Percentiles rank a stretch among this genome's conserved stretches.
Conservation (phyloP, 2,113 vertebrate species). For the Leptosomus discolor region DNA sequence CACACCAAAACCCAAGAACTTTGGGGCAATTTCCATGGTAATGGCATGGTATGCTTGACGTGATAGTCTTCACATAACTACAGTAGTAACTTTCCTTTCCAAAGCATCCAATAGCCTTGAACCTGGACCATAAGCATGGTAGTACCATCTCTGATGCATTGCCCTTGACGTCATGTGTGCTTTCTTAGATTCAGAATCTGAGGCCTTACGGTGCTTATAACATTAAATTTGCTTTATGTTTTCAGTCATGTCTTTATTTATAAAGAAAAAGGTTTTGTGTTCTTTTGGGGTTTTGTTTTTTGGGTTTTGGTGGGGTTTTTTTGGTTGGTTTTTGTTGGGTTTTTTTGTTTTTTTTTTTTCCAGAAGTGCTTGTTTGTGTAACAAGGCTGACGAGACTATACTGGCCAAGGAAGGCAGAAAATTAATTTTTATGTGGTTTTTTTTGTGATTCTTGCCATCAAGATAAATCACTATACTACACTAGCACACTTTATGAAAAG, state of each 20-base stretch:
- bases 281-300: not conserved
- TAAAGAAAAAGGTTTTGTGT: not conserved
- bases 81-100: not conserved
- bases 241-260: not conserved
- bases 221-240: not conserved
- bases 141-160: not conserved
- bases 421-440: not conserved
- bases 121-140: not conserved
- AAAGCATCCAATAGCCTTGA: not conserved
- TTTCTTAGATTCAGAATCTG: not conserved
- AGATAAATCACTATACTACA: not conserved
- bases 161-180: not conserved
- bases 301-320: not conserved
- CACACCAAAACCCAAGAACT: not conserved
- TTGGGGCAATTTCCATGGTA: slow-evolving; percentile 20
- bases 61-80: not conserved
- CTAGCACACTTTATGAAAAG: not conserved
- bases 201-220: not conserved
- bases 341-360: too few relatives aligned
- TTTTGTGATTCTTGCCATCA: not conserved
- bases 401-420: not conserved
- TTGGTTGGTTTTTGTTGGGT: not conserved
- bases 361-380: not conserved
- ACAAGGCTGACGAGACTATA: not conserved
- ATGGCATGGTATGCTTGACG: not conserved